A percentile compares a stretch with the other conserved stretches of the same genome.
These are phyloP conservation scores for Onthophagus taurus DNA, from an alignment of 1,140 invertebrate genomes.

Conservation along the genomic window DNA sequence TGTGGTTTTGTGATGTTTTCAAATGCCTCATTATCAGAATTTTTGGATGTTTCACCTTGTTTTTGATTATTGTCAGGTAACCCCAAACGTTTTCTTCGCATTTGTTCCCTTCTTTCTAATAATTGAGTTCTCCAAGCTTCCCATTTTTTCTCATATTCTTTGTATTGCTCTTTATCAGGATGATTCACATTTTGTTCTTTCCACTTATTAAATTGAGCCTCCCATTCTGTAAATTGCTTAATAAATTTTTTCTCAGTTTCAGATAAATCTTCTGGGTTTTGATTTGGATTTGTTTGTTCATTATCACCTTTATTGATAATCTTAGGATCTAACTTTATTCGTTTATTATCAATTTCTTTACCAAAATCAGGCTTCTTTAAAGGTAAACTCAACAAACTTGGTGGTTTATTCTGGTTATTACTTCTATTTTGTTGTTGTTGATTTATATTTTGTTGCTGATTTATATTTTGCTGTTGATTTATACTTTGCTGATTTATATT, in stretches of 20 bases:
- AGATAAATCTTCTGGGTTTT: conserved; percentile 38
- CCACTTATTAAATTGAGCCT: conserved; percentile 76
- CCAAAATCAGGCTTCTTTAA: no score
- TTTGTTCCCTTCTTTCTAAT: conserved; percentile 65
- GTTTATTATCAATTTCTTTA: no score
- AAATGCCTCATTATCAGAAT: neutral
- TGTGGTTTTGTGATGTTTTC: neutral
- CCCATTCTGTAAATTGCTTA: conserved; percentile 73
- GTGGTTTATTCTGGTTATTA: no score
- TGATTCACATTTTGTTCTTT: conserved; percentile 75
- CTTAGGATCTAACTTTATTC: no score
- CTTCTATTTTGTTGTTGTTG: no score
- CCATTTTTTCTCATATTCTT: conserved; percentile 74
- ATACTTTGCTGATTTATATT: no score
- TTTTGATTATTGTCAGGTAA: conserved; percentile 15
- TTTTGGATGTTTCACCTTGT: neutral
- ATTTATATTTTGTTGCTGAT: no score
- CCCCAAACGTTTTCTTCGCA: conserved; percentile 56
- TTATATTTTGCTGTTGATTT: no score
- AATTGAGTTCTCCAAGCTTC: conserved; percentile 67
- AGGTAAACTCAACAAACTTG: no score
- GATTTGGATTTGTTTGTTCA: conserved; percentile 11
- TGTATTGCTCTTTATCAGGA: conserved; percentile 73
- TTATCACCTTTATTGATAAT: no score
- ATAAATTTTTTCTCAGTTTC: conserved; percentile 73